Evolutionary conservation across 2,888 invertebrate genomes (phyloP).

Genomic region (Rhimphoctona megacephalus): DNA sequence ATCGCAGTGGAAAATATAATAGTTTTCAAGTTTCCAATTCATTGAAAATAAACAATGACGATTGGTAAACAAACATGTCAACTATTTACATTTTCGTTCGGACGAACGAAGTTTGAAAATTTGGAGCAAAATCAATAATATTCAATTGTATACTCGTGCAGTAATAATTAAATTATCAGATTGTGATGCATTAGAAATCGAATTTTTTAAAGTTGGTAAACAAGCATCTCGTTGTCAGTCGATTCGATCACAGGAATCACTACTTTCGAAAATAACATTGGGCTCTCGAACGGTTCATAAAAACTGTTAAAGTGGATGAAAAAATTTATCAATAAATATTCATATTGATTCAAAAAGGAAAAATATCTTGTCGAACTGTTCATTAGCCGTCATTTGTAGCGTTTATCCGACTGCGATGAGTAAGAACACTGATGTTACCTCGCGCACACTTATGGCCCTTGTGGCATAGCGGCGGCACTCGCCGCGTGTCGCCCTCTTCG

Average conservation of each 20-base stretch:
- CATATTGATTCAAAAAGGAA: background rate
- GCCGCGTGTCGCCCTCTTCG: slow-evolving; percentile 59
- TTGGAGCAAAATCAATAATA: background rate
- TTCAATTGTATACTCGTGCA: background rate
- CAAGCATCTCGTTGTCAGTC: background rate
- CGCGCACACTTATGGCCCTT: background rate
- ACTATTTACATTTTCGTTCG: background rate
- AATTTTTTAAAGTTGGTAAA: background rate
- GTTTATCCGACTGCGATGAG: slow-evolving; percentile 5
- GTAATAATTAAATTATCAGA: background rate
- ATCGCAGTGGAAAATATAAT: background rate
- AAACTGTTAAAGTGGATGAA: background rate
- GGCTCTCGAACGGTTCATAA: background rate
- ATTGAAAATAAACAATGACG: background rate
- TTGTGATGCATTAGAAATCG: background rate
- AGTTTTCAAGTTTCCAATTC: background rate
- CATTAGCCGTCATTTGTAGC: background rate
- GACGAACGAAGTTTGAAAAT: background rate
- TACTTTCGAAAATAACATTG: background rate
- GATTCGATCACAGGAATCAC: background rate
- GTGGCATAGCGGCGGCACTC: background rate
- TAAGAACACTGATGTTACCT: slow-evolving; percentile 3
- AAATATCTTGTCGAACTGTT: background rate
- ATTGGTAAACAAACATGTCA: background rate
- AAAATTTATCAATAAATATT: background rate